These are phyloP conservation scores for Epizoanthus rinbou DNA, from an alignment of 92 coral and sea anemone genomes.

Conservation along the genomic window DNA sequence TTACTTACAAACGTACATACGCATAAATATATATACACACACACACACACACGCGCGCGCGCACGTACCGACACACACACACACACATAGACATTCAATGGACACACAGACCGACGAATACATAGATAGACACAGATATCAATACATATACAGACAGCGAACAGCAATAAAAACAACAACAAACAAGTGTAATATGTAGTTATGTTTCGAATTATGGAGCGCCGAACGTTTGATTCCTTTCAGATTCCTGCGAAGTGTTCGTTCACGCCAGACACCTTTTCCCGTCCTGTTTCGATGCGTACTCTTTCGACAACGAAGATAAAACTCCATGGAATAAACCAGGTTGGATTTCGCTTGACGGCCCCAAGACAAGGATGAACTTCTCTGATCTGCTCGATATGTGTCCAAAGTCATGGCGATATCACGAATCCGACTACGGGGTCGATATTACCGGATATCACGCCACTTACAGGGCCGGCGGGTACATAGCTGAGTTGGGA, in stretches of 20 bases:
- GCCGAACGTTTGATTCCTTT: background rate
- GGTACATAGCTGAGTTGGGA: slow-evolving; percentile 9
- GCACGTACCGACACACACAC: too few relatives aligned
- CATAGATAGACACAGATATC: background rate
- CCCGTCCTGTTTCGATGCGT: background rate
- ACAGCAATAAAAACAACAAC: background rate
- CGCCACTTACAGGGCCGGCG: background rate
- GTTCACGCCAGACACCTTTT: background rate
- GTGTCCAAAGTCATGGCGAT: slow-evolving; percentile 3
- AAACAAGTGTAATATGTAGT: background rate
- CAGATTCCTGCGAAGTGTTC: background rate
- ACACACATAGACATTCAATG: background rate
- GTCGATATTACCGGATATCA: background rate
- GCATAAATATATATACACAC: too few relatives aligned
- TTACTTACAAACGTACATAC: too few relatives aligned
- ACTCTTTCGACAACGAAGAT: background rate
- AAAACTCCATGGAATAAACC: background rate
- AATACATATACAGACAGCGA: background rate
- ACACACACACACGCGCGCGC: too few relatives aligned
- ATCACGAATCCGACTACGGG: background rate
- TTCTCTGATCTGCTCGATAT: background rate
- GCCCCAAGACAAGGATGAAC: background rate
- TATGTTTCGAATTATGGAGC: too few relatives aligned
- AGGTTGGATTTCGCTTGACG: background rate
- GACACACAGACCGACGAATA: background rate